A percentile compares a stretch with the other conserved stretches of the same genome.
phyloP scores from a whole-genome alignment of 1,140 invertebrate genomes.

The Eupeodes corollae region DNA sequence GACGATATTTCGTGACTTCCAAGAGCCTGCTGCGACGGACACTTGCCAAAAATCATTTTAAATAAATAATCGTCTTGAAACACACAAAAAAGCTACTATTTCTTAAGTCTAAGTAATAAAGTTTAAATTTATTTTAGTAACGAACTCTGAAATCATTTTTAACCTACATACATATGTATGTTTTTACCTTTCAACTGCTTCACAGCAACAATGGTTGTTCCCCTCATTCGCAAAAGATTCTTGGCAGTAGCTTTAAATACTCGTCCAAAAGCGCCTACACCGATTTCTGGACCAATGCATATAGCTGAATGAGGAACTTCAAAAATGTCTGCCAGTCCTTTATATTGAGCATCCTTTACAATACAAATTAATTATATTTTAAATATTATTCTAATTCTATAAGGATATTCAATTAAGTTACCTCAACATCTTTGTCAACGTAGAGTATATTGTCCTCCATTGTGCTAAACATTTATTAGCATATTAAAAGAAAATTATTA shows the following conservation, averaged over 20 bases:
- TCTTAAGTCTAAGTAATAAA: too few species aligned
- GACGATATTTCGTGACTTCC: too few species aligned
- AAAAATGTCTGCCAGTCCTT: conserved; percentile 27
- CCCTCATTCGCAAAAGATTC: conserved; percentile 38
- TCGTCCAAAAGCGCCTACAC: conserved; percentile 61
- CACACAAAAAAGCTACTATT: too few species aligned
- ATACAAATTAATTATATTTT: background rate
- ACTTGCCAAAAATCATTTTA: too few species aligned
- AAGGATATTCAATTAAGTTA: conserved; percentile 5
- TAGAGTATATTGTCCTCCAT: conserved; percentile 34
- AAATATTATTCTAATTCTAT: too few species aligned
- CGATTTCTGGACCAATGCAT: conserved; percentile 45
- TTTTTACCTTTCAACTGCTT: conserved; percentile 55
- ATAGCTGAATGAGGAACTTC: conserved; percentile 25
- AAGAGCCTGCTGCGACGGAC: too few species aligned
- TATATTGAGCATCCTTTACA: conserved; percentile 21
- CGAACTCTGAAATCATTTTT: too few species aligned
- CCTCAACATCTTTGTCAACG: conserved; percentile 31
- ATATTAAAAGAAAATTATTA: too few species aligned
- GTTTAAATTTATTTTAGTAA: too few species aligned
- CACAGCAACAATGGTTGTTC: conserved; percentile 51
- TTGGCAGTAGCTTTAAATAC: conserved; percentile 51
- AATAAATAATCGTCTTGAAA: too few species aligned
- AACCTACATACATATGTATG: too few species aligned
- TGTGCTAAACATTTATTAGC: too few species aligned